These are phyloP conservation scores for Talpa occidentalis DNA, from an alignment of 2,113 vertebrate genomes.

Conservation along the genomic window DNA sequence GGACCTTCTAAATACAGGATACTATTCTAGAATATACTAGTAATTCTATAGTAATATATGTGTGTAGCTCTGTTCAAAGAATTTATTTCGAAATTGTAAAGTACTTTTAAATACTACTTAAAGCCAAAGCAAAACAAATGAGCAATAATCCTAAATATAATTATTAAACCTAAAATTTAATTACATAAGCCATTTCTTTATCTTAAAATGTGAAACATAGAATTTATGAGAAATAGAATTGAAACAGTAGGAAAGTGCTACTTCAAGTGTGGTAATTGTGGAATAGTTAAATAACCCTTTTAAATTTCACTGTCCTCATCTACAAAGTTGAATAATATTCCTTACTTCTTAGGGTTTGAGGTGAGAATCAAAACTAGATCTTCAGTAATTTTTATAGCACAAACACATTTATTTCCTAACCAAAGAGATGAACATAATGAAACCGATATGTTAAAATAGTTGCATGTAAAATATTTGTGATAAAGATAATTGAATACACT, in stretches of 20 bases:
- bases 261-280: neutral
- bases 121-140: neutral
- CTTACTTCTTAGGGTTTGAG: neutral
- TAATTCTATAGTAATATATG: neutral
- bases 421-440: too few relatives aligned
- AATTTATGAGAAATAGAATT: neutral
- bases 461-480: too few relatives aligned
- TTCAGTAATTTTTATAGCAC: too few relatives aligned
- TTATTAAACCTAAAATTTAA: neutral
- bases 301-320: constrained; percentile 11
- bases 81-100: neutral
- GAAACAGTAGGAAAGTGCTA: neutral
- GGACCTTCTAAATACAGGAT: neutral
- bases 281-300: neutral
- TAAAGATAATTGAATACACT: too few relatives aligned
- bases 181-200: neutral
- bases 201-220: neutral
- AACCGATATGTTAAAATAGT: too few relatives aligned
- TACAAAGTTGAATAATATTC: neutral
- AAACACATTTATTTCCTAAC: too few relatives aligned
- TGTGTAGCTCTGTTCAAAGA: neutral
- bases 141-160: neutral
- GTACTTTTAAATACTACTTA: neutral
- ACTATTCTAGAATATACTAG: neutral
- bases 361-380: neutral